Conservation (phyloP, 2,113 vertebrate genomes). For the Peucedramus taeniatus region DNA sequence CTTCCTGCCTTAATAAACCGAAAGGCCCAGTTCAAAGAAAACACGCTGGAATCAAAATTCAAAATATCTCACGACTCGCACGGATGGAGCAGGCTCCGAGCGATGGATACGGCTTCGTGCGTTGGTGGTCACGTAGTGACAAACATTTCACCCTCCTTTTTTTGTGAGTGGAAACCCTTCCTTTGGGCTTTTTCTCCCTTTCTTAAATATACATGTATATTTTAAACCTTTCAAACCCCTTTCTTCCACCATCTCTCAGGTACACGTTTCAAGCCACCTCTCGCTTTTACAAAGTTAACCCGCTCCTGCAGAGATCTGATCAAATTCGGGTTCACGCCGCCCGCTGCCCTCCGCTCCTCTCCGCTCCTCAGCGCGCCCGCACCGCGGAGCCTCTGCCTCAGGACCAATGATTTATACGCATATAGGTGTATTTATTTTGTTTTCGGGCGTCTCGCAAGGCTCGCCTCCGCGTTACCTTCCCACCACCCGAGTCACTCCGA, state of each 20-base stretch:
- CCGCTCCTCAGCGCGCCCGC: not conserved
- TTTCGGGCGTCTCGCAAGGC: not conserved
- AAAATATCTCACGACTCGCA: not conserved
- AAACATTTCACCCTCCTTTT: not conserved
- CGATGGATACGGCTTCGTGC: not conserved
- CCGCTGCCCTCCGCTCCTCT: not conserved
- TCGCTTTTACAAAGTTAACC: not conserved
- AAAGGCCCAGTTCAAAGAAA: slow-evolving; percentile 43
- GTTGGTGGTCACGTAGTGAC: slow-evolving; percentile 5
- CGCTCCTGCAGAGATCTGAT: not conserved
- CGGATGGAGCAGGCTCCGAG: slow-evolving; percentile 2
- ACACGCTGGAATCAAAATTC: slow-evolving; percentile 50
- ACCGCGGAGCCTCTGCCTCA: not conserved
- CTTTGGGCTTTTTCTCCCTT: not conserved
- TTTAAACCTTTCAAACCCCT: not conserved
- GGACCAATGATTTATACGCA: not conserved
- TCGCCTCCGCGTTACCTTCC: not conserved
- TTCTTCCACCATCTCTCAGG: not conserved
- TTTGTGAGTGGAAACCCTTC: not conserved
- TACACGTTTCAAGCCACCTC: not conserved
- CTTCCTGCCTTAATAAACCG: slow-evolving; percentile 23
- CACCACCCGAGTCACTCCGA: not conserved
- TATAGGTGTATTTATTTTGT: not conserved
- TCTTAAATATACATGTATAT: not conserved
- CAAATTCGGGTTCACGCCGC: not conserved